Conservation (phyloP, 2,113 vertebrate genomes). For the Fregetta grallaria region DNA sequence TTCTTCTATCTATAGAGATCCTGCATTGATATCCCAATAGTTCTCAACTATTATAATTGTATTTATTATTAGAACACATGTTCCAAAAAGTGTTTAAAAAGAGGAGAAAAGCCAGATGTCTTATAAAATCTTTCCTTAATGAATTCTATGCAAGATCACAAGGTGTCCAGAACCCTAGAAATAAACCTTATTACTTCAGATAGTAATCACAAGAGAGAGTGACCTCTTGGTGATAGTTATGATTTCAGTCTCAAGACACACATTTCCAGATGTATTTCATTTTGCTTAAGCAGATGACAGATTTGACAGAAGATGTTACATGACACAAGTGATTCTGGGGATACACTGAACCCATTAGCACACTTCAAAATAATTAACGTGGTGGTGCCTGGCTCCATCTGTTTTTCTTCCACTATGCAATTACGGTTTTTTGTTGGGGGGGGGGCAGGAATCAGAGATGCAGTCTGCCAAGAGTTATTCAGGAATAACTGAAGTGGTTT, state of each 20-base stretch:
- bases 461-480: neutral
- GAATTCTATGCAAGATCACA: neutral
- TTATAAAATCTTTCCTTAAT: neutral
- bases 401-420: neutral
- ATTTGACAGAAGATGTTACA: neutral
- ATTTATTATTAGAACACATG: neutral
- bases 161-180: neutral
- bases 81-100: neutral
- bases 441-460: neutral
- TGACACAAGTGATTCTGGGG: neutral
- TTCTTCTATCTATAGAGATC: neutral
- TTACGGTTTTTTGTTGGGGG: neutral
- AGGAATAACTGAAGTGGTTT: neutral
- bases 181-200: slow-evolving; percentile 17
- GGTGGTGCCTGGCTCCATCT: neutral
- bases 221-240: neutral
- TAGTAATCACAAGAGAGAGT: neutral
- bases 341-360: neutral
- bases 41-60: neutral
- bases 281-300: slow-evolving; percentile 1
- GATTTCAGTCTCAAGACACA: neutral
- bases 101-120: neutral
- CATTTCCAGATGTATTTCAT: neutral
- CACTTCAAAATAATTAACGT: neutral
- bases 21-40: neutral